phyloP scores from a whole-genome alignment of 2,113 vertebrate species.

The Rhegmatorhina hoffmannsi region DNA sequence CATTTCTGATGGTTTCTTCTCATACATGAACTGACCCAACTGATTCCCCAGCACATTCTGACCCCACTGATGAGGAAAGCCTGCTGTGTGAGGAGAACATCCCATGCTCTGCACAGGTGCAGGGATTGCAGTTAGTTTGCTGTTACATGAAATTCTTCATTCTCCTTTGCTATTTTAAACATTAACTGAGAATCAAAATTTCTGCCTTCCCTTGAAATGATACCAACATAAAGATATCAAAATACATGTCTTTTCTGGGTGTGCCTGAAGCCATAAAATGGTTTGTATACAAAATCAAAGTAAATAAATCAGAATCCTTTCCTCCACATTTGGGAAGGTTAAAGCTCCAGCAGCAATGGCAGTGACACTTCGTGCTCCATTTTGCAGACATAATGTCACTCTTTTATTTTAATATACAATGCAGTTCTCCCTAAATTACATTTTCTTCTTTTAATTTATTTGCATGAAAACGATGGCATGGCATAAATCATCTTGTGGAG shows the following conservation, averaged over 20 bases:
- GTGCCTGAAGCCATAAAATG: neutral
- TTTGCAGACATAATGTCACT: neutral
- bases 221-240: neutral
- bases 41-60: accelerated
- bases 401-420: slow-evolving; percentile 9
- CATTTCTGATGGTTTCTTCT: neutral
- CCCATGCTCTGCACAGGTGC: accelerated
- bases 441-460: slow-evolving; percentile 64
- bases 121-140: accelerated
- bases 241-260: neutral
- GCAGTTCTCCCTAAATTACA: slow-evolving; percentile 11
- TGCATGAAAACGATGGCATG: slow-evolving; percentile 18
- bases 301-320: neutral
- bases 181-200: neutral
- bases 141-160: accelerated
- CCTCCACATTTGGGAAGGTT: neutral
- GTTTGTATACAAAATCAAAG: neutral
- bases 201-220: neutral
- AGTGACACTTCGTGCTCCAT: neutral
- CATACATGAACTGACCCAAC: accelerated
- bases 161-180: neutral
- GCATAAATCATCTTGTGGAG: slow-evolving; percentile 49
- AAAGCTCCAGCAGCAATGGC: neutral
- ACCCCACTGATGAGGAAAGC: accelerated
- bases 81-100: accelerated